phyloP scores from a whole-genome alignment of 2,797 vertebrate species.

The Crocidura indochinensis region DNA sequence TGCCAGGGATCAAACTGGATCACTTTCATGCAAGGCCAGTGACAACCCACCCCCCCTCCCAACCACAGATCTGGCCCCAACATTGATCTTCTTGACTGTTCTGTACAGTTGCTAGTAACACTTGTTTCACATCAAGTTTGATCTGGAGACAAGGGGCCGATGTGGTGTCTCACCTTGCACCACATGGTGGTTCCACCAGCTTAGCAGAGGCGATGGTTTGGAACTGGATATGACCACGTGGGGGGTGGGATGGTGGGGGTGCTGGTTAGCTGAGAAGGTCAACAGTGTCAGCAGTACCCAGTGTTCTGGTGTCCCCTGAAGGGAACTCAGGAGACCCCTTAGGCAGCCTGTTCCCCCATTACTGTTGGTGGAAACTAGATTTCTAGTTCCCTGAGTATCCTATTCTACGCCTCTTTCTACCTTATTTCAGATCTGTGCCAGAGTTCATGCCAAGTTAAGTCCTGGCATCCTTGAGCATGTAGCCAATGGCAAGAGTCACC shows the following conservation, averaged over 20 bases:
- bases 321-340: conserved; percentile 22
- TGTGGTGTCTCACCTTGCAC: conserved; percentile 41
- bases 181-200: background rate
- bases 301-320: conserved; percentile 52
- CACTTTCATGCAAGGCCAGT: too few relatives aligned
- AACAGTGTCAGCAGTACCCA: background rate
- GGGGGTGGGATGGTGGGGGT: background rate
- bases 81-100: conserved; percentile 25
- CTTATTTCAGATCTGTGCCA: background rate
- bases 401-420: too few relatives aligned
- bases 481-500: background rate
- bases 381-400: too few relatives aligned
- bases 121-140: background rate
- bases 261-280: background rate
- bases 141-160: conserved; percentile 34
- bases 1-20: too few relatives aligned
- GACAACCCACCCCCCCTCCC: too few relatives aligned
- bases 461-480: conserved; percentile 18
- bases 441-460: background rate
- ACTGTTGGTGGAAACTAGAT: too few relatives aligned
- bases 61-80: too few relatives aligned
- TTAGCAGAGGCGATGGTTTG: background rate
- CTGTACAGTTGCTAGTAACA: conserved; percentile 35
- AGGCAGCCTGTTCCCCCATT: background rate
- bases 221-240: background rate